Base-by-base conservation (phyloP, 2,113 vertebrate genomes). In the Zosterops borbonicus region DNA sequence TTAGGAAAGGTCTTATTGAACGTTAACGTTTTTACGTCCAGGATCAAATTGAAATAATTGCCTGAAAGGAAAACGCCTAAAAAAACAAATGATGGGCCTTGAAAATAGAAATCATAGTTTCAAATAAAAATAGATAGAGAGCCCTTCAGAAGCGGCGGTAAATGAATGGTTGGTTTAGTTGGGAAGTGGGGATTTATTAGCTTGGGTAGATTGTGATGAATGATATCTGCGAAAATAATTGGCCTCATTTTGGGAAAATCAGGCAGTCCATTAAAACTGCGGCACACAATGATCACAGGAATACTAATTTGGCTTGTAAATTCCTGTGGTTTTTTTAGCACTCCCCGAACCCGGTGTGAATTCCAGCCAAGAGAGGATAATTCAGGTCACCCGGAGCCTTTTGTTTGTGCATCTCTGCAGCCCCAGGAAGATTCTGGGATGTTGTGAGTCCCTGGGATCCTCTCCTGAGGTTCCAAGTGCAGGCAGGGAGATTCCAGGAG, bases 181-280 rank as follows among this genome's bases (percentile, higher is more conserved):
- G 89, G 78, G 63, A 94, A 78, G 46, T 3, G 52, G 83, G 62
- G 74, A 90, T 93, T 96, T 95, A 92, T 95, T 82, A 93, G 47
- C 52, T 89, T 33, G 65, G 47, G 63, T 86, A 60, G 86, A 92
- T 90, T 33, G 60, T 75, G 75, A 83, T 77, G 74, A 70, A 81
- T 78, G 62, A 52, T 89, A 91, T n/a, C 42, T 69, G 88, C 53
- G 85, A 46, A 94, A 96, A 94, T 96, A 96, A 97, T 92, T 96
- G 86, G 39, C 55, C 68, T 92, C 39, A 15, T 90, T 94, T 91
- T 63, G 55, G 49, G 52, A 17, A 87, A 96, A 92, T 78, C 89
- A 88, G 77, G 35, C 56, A 93, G 73, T 22, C 77, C 42, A 84
- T 96, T 94, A 93, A 85, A 90, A 92, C 3, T 53, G 42, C 25